A percentile compares a stretch with the other conserved stretches of the same genome.
Evolutionary conservation across 1,140 invertebrate species (phyloP).

Genomic region (Cepaea nemoralis): DNA sequence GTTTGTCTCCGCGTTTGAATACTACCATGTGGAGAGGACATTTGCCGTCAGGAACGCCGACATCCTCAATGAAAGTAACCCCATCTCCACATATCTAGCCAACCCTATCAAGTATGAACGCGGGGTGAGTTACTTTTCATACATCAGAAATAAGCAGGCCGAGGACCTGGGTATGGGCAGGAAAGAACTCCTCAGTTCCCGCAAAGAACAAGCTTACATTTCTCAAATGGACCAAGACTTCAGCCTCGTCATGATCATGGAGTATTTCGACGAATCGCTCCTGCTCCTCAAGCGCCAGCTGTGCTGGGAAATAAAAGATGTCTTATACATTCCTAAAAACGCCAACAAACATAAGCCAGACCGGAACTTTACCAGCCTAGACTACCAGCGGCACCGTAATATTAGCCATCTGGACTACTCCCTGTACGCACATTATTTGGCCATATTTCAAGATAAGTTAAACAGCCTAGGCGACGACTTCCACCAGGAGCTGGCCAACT

Average conservation of each 20-base stretch:
- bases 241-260: slow-evolving; percentile 60
- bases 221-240: slow-evolving; percentile 57
- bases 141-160: slow-evolving; percentile 58
- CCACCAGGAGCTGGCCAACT: slow-evolving; percentile 52
- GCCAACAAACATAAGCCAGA: slow-evolving; percentile 43
- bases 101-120: slow-evolving; percentile 2
- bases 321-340: slow-evolving; percentile 63
- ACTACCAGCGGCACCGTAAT: slow-evolving; percentile 43
- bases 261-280: slow-evolving; percentile 65
- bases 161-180: slow-evolving; percentile 57
- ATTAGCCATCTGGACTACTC: slow-evolving; percentile 55
- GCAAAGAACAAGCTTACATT: slow-evolving; percentile 48
- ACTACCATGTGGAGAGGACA: slow-evolving; percentile 48
- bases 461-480: slow-evolving; percentile 48
- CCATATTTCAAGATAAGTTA: slow-evolving; percentile 47
- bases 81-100: slow-evolving; percentile 18
- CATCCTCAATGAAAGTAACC: slow-evolving; percentile 23
- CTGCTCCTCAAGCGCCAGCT: slow-evolving; percentile 58
- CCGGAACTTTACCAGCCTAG: slow-evolving; percentile 44
- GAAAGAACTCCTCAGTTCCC: slow-evolving; percentile 43
- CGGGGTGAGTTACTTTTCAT: slow-evolving; percentile 16
- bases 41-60: slow-evolving; percentile 13
- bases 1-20: slow-evolving; percentile 56
- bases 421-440: slow-evolving; percentile 55
- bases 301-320: slow-evolving; percentile 65